phyloP scores from a whole-genome alignment of 2,113 vertebrate genomes.

The Cyphomyrus discorhynchus region DNA sequence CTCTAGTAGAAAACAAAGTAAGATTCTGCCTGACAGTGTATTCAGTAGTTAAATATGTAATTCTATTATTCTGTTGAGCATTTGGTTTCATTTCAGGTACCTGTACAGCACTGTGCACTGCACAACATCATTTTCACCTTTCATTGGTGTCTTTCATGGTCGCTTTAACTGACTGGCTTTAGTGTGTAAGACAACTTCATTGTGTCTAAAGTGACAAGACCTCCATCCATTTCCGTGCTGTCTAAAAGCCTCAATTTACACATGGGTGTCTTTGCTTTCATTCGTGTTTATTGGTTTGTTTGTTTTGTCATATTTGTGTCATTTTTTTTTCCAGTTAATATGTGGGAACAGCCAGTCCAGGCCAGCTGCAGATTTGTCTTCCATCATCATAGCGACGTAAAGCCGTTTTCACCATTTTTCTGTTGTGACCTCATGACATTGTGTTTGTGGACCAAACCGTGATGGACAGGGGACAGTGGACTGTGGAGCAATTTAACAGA shows the following conservation, averaged over 20 bases:
- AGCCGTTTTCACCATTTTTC: constrained; percentile 12
- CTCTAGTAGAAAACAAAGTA: neutral
- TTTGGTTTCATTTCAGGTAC: neutral
- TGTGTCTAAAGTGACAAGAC: neutral
- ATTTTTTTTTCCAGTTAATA: constrained; percentile 83
- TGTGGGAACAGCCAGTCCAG: constrained; percentile 70
- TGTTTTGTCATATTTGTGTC: constrained; percentile 56
- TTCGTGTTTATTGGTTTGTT: constrained; percentile 13
- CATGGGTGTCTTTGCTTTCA: constrained; percentile 1
- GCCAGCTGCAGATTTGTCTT: constrained; percentile 75
- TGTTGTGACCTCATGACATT: constrained; percentile 65
- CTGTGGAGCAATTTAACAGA: neutral
- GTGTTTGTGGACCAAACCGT: constrained; percentile 68
- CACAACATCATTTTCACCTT: neutral
- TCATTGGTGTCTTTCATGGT: neutral
- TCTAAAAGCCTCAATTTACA: neutral
- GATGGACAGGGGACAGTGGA: constrained; percentile 32
- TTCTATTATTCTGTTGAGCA: neutral
- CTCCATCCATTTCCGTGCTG: neutral
- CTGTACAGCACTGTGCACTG: neutral
- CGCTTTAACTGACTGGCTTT: neutral
- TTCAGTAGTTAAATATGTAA: neutral
- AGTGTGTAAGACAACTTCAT: neutral
- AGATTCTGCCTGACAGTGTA: neutral
- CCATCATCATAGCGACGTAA: constrained; percentile 75